phyloP scores from a whole-genome alignment of 30 jellyfish, hydroid and myxozoan species.

The Pseudorhiza aurosa region DNA sequence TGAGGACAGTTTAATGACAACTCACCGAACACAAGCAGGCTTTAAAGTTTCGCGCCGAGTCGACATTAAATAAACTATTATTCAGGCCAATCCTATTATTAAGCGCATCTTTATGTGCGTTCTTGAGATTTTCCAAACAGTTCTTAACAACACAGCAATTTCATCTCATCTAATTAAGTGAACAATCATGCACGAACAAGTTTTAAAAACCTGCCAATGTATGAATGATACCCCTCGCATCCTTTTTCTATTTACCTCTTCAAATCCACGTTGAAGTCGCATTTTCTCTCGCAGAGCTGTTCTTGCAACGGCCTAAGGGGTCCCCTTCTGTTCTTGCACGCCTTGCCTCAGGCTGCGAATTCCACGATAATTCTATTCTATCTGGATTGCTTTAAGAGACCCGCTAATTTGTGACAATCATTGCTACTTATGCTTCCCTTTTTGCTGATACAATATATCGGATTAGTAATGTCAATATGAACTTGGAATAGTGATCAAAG shows the following conservation, averaged over 20 bases:
- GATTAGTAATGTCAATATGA: too few relatives aligned
- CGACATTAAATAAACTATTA: conserved; percentile 31
- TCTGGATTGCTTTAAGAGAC: too few relatives aligned
- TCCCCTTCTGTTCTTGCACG: not conserved
- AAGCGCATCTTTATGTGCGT: conserved; percentile 13
- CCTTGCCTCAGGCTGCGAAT: too few relatives aligned
- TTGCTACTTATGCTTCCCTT: too few relatives aligned
- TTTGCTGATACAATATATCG: too few relatives aligned
- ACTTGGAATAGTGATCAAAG: too few relatives aligned
- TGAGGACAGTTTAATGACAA: conserved; percentile 20
- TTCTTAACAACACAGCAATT: not conserved
- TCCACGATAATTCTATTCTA: too few relatives aligned
- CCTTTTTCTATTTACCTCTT: not conserved
- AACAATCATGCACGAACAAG: not conserved
- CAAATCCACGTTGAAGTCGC: not conserved
- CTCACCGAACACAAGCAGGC: conserved; percentile 2
- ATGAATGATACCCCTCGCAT: not conserved
- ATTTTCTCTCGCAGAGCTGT: not conserved
- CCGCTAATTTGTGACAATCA: too few relatives aligned
- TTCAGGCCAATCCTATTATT: not conserved
- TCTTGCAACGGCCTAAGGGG: not conserved
- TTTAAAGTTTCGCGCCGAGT: conserved; percentile 22
- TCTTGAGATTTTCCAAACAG: not conserved
- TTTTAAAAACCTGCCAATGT: not conserved
- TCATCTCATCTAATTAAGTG: not conserved